A percentile compares a stretch with the other conserved stretches of the same genome.
Evolutionary conservation across 2,888 invertebrate species (phyloP).

Genomic region (Rhingia campestris): DNA sequence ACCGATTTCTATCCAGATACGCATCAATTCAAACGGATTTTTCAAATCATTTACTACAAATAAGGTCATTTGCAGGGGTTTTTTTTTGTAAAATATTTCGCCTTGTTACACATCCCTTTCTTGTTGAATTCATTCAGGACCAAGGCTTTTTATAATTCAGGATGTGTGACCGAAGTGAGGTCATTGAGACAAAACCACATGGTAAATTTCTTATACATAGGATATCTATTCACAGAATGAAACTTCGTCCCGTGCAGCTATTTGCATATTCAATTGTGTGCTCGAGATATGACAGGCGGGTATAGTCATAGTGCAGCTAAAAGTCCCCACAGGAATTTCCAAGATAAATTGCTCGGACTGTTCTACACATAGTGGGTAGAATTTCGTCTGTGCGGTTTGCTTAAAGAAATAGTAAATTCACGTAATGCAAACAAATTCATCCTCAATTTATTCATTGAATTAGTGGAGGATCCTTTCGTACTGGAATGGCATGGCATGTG

Average conservation of each 20-base stretch:
- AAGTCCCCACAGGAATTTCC: conserved; percentile 22
- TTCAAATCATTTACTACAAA: conserved; percentile 5
- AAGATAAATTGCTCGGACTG: conserved; percentile 34
- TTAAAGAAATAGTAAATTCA: conserved; percentile 44
- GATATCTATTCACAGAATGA: neutral
- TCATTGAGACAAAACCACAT: conserved; percentile 33
- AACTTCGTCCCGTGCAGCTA: conserved; percentile 12
- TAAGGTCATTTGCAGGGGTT: conserved; percentile 13
- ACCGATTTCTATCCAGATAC: neutral
- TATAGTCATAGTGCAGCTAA: neutral
- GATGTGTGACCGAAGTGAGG: neutral
- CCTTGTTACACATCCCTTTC: neutral
- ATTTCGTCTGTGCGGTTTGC: conserved; percentile 13
- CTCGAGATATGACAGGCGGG: conserved; percentile 38
- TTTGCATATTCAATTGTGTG: conserved; percentile 52
- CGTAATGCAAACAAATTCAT: conserved; percentile 60
- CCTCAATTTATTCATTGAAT: conserved; percentile 59
- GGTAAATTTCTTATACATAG: conserved; percentile 19
- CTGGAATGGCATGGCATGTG: neutral
- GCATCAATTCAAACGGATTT: conserved; percentile 1
- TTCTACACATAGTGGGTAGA: conserved; percentile 19
- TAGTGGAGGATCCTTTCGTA: conserved; percentile 36
- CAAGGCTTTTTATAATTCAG: conserved; percentile 21
- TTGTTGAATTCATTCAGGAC: conserved; percentile 37
- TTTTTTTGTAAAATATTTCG: neutral